Conservation (phyloP, 92 coral and sea anemone genomes). For the Muricea muricata region DNA sequence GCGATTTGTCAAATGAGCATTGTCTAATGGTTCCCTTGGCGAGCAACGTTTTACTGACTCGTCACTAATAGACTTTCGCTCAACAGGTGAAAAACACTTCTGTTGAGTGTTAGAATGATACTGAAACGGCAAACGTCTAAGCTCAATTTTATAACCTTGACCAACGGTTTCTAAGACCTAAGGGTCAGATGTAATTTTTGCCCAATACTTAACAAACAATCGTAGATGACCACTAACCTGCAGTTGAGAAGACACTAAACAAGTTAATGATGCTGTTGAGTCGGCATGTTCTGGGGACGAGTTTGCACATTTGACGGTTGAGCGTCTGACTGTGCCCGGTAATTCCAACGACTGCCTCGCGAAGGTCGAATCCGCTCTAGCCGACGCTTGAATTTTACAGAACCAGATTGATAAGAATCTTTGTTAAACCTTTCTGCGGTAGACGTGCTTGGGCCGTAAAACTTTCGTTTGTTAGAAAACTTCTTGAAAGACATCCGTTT, state of each 20-base stretch:
- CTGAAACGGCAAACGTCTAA: neutral
- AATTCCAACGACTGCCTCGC: neutral
- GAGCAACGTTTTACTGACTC: neutral
- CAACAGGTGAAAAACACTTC: neutral
- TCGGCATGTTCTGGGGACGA: slow-evolving; percentile 17
- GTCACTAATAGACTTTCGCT: neutral
- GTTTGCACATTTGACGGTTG: neutral
- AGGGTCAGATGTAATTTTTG: too few relatives aligned
- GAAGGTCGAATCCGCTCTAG: slow-evolving; percentile 32
- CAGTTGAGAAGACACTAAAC: slow-evolving; percentile 36
- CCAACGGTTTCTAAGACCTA: too few relatives aligned
- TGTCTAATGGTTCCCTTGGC: neutral
- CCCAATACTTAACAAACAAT: neutral
- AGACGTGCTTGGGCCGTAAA: neutral
- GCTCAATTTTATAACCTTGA: slow-evolving; percentile 21
- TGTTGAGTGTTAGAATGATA: neutral
- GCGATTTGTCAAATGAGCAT: neutral
- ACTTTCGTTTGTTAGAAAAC: slow-evolving; percentile 1
- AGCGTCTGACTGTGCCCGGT: neutral
- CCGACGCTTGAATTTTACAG: slow-evolving; percentile 62
- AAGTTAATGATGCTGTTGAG: slow-evolving; percentile 41
- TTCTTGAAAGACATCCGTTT: slow-evolving; percentile 4
- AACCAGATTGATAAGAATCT: slow-evolving; percentile 28
- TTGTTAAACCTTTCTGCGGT: slow-evolving; percentile 5
- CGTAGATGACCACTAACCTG: slow-evolving; percentile 40